These are phyloP conservation scores for Plagodis pulveraria DNA, from an alignment of 2,888 invertebrate species.

Conservation along the genomic window DNA sequence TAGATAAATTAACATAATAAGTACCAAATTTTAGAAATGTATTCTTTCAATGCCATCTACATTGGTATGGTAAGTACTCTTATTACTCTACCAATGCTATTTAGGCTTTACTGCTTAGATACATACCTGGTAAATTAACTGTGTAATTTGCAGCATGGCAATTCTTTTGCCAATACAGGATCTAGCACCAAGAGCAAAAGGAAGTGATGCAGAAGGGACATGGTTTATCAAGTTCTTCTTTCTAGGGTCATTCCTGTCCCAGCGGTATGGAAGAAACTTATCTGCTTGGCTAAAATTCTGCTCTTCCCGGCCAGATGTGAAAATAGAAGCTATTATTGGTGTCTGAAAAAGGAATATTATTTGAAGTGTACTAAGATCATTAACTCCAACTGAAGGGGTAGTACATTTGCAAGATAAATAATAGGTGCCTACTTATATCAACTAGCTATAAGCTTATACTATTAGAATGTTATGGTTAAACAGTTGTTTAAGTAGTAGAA, in stretches of 20 bases:
- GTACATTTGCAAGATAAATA: no score
- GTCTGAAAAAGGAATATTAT: slow-evolving; percentile 83
- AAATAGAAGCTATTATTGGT: slow-evolving; percentile 92
- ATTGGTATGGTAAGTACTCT: no score
- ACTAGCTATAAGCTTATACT: no score
- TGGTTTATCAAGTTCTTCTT: slow-evolving; percentile 75
- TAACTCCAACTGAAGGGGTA: no score
- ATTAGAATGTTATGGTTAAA: no score
- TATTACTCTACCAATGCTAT: no score
- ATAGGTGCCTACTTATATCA: no score
- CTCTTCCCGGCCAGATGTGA: slow-evolving; percentile 91
- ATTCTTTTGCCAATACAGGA: slow-evolving; percentile 94
- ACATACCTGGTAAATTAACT: slow-evolving; percentile 86
- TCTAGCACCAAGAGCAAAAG: slow-evolving; percentile 93
- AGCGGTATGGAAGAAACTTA: slow-evolving; percentile 90
- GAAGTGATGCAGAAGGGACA: slow-evolving; percentile 88
- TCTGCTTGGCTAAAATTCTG: slow-evolving; percentile 88
- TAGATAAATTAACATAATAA: no score
- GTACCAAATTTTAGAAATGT: no score
- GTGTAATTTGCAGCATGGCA: slow-evolving; percentile 90
- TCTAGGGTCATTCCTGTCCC: slow-evolving; percentile 86
- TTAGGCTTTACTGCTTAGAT: no score
- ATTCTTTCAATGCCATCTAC: no score
- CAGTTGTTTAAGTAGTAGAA: no score
- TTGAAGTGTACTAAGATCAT: not conserved